Conservation (phyloP, 2,113 vertebrate genomes). For the Opisthocomus hoazin region DNA sequence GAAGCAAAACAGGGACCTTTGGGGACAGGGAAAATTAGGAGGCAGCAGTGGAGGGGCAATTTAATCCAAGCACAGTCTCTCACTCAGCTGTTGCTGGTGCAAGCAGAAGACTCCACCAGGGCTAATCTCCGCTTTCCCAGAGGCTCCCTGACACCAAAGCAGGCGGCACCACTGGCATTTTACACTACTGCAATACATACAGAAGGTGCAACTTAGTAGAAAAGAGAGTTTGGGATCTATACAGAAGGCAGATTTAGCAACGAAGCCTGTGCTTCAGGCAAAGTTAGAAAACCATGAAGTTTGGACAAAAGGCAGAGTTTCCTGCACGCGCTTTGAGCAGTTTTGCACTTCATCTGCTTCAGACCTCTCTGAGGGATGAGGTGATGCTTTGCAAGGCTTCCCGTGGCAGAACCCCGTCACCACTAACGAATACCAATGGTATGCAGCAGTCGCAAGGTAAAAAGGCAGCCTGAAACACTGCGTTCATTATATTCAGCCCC, state of each 20-base stretch:
- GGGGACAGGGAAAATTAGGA: not conserved
- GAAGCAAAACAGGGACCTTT: too few relatives aligned
- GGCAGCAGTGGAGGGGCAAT: not conserved
- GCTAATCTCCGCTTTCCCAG: not conserved
- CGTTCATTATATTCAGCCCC: not conserved
- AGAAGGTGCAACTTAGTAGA: not conserved
- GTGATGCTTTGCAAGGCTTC: not conserved
- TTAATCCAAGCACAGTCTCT: not conserved
- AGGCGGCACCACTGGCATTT: not conserved
- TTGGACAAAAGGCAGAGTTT: not conserved
- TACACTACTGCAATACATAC: not conserved
- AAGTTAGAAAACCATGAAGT: not conserved
- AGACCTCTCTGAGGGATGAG: not conserved
- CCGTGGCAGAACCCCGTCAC: not conserved
- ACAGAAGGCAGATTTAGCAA: not conserved
- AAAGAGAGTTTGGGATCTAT: not conserved
- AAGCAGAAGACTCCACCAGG: not conserved
- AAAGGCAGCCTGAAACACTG: conserved; percentile 21
- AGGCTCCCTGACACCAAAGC: not conserved
- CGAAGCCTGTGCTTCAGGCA: not conserved
- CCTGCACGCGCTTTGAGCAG: not conserved
- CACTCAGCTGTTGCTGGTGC: not conserved
- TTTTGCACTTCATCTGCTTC: not conserved
- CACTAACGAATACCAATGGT: not conserved
- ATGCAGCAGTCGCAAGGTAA: conserved; percentile 20